A percentile compares a stretch with the other conserved stretches of the same genome.
These are phyloP conservation scores for Sisyra terminalis DNA, from an alignment of 2,888 invertebrate species.

Conservation along the genomic window DNA sequence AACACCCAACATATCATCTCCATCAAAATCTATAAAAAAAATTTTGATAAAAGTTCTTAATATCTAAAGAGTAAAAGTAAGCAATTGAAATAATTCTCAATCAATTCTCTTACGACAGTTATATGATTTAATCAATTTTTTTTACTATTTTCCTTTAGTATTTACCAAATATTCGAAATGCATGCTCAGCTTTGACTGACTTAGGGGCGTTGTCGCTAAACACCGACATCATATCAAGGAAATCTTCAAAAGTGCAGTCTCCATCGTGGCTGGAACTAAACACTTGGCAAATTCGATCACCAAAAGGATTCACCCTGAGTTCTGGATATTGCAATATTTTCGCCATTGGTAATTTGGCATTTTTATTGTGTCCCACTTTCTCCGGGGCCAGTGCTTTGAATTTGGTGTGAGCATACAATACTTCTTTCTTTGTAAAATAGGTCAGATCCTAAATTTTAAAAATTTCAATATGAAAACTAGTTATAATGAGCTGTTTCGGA, in stretches of 20 bases:
- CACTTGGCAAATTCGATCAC: conserved; percentile 82
- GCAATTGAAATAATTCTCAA: no score
- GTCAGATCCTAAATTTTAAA: conserved; percentile 58
- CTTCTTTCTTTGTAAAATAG: conserved; percentile 86
- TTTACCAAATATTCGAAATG: conserved; percentile 87
- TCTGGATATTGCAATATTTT: conserved; percentile 79
- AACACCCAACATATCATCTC: conserved; percentile 80
- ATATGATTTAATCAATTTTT: no score
- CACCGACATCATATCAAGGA: conserved; percentile 93
- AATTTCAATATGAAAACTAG: conserved; percentile 3
- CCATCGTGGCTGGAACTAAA: conserved; percentile 79
- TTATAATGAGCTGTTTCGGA: background rate
- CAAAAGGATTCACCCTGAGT: conserved; percentile 78
- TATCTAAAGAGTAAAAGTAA: no score
- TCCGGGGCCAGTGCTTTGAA: conserved; percentile 81
- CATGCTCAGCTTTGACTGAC: conserved; percentile 87
- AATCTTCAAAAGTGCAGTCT: conserved; percentile 89
- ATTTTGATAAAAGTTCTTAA: no score
- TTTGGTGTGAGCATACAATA: conserved; percentile 74
- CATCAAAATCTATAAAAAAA: conserved; percentile 62
- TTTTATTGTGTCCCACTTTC: conserved; percentile 76
- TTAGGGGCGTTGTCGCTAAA: conserved; percentile 84
- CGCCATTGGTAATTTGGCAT: conserved; percentile 69
- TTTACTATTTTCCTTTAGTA: conserved; percentile 8
- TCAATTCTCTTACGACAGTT: no score